phyloP scores from a whole-genome alignment of 2,113 vertebrate genomes.

The Bubo scandiacus region DNA sequence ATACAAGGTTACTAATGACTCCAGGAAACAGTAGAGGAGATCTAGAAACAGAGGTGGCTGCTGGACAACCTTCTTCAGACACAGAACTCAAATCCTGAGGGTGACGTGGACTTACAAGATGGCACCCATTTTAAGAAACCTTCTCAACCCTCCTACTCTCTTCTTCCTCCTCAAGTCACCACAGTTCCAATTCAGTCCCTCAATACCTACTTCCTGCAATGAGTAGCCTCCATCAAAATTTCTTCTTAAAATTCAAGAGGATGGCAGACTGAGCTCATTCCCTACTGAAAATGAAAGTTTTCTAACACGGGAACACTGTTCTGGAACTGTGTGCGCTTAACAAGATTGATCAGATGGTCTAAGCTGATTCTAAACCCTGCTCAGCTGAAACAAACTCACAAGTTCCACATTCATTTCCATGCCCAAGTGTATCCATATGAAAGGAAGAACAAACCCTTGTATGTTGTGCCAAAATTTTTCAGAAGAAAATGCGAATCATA shows the following conservation, averaged over 20 bases:
- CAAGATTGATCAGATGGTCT: slow-evolving; percentile 49
- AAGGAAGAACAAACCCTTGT: neutral
- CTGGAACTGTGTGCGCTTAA: slow-evolving; percentile 51
- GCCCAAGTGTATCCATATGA: slow-evolving; percentile 21
- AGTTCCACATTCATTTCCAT: slow-evolving; percentile 49
- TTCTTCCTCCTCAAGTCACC: neutral
- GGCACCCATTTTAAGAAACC: neutral
- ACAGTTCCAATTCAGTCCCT: neutral
- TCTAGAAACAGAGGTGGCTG: neutral
- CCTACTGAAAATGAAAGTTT: neutral
- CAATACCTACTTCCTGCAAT: neutral
- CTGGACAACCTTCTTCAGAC: neutral
- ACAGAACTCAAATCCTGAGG: neutral
- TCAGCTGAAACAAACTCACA: slow-evolving; percentile 47
- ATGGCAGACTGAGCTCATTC: neutral
- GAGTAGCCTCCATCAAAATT: neutral
- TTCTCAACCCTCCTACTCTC: neutral
- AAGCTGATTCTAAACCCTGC: slow-evolving; percentile 51
- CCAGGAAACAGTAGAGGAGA: neutral
- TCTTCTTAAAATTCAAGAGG: neutral
- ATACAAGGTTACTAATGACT: neutral
- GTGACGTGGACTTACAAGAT: neutral
- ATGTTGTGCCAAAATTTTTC: neutral
- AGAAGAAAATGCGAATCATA: neutral
- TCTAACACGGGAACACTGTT: slow-evolving; percentile 20